A percentile compares a stretch with the other conserved stretches of the same genome.
These are phyloP conservation scores for Chiloscyllium plagiosum DNA, from an alignment of 2,113 vertebrate genomes.

Conservation along the genomic window DNA sequence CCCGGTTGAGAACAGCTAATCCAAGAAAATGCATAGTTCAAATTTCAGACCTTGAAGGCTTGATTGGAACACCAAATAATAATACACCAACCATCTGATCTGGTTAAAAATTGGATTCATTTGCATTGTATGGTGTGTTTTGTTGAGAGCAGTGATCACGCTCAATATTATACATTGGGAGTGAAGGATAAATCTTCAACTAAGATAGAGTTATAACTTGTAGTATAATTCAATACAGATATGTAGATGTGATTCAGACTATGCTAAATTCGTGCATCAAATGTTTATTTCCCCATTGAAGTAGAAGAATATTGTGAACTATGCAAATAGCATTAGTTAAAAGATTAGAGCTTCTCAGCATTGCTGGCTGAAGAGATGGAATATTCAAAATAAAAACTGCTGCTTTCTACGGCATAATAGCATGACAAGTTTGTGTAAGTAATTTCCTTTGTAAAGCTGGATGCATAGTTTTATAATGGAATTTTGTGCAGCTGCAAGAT, in stretches of 20 bases:
- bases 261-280: not conserved
- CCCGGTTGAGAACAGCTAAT: not conserved
- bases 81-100: not conserved
- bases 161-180: not conserved
- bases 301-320: not conserved
- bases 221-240: not conserved
- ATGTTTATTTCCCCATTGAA: not conserved
- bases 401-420: not conserved
- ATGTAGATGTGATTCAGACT: not conserved
- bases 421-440: not conserved
- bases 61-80: not conserved
- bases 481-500: not conserved
- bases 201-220: not conserved
- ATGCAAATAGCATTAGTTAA: not conserved
- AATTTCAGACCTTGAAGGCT: not conserved
- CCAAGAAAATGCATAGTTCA: not conserved
- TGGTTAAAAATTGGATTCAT: not conserved
- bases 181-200: not conserved
- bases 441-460: not conserved
- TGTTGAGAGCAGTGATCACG: not conserved
- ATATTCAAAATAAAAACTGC: not conserved
- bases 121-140: not conserved
- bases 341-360: not conserved
- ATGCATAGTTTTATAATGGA: not conserved
- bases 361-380: not conserved